phyloP scores from a whole-genome alignment of 2,113 vertebrate species.

The Illadopsis cleaveri region DNA sequence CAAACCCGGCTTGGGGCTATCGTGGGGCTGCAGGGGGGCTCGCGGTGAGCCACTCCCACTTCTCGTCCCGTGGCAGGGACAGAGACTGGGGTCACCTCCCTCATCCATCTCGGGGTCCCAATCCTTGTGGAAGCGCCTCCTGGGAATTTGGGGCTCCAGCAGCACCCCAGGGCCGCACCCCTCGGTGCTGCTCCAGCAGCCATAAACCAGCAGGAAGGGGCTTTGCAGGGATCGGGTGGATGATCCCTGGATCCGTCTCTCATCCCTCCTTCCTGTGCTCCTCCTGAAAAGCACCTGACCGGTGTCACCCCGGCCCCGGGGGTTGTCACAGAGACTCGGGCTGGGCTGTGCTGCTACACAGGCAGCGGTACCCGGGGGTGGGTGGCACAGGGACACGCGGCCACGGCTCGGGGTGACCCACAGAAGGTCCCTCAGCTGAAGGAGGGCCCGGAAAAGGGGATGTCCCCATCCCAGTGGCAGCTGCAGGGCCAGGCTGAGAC shows the following conservation, averaged over 20 bases:
- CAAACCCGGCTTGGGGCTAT: background rate
- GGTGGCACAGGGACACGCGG: background rate
- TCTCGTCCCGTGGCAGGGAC: rapidly evolving
- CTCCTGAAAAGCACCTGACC: rapidly evolving
- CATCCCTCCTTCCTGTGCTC: rapidly evolving
- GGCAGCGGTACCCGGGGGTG: rapidly evolving
- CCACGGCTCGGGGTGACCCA: rapidly evolving
- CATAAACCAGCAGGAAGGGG: rapidly evolving
- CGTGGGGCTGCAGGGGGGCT: background rate
- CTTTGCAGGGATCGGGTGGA: background rate
- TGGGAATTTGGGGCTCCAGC: background rate
- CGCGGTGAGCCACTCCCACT: rapidly evolving
- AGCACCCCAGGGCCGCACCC: background rate
- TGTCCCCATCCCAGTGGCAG: background rate
- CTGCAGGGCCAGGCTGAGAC: background rate
- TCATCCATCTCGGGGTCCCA: rapidly evolving
- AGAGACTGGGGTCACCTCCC: background rate
- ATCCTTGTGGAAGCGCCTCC: background rate
- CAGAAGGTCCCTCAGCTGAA: background rate
- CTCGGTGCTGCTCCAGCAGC: background rate
- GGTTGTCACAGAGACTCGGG: background rate
- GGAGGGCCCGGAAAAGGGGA: rapidly evolving
- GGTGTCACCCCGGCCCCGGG: background rate
- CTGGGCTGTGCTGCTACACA: background rate
- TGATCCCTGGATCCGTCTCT: rapidly evolving